Evolutionary conservation across 2,888 invertebrate genomes (phyloP).

Genomic region (Leptothorax acervorum): DNA sequence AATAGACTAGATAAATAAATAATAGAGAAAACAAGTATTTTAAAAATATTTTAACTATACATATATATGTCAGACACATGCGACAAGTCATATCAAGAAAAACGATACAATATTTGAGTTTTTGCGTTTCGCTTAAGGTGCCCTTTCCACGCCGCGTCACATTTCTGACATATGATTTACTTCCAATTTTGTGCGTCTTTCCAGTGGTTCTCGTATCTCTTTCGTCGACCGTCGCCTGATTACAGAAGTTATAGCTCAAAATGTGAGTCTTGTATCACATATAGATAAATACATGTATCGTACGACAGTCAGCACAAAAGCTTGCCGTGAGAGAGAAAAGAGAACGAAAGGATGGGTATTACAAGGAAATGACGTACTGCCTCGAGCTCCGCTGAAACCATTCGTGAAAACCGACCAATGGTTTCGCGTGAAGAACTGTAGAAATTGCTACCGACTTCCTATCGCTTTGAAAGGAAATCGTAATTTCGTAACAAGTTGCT

Average conservation of each 20-base stretch:
- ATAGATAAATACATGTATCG: neutral
- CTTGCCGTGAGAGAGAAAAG: neutral
- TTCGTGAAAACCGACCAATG: constrained; percentile 20
- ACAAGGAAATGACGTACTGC: constrained; percentile 34
- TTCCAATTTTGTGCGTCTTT: constrained; percentile 22
- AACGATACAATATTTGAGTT: neutral
- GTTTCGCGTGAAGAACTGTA: constrained; percentile 33
- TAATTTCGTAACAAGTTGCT: constrained; percentile 36
- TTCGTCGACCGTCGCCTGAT: constrained; percentile 29
- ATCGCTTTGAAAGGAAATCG: constrained; percentile 50
- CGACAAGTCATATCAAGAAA: neutral
- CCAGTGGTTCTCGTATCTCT: constrained; percentile 1
- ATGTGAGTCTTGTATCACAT: neutral
- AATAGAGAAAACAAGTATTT: neutral
- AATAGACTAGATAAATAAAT: neutral
- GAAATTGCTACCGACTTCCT: constrained; percentile 47
- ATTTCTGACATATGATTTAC: constrained; percentile 30
- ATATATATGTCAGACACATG: too few species aligned
- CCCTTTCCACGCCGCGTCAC: neutral
- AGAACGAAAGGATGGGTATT: constrained; percentile 42
- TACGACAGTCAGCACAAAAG: constrained; percentile 24
- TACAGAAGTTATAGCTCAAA: constrained; percentile 31
- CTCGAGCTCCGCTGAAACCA: neutral
- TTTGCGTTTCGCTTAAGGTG: neutral
- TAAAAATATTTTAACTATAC: neutral